Percentiles rank a stretch among this genome's conserved stretches.
Conservation (phyloP, 2,888 invertebrate species). For the Trichopria drosophilae region DNA sequence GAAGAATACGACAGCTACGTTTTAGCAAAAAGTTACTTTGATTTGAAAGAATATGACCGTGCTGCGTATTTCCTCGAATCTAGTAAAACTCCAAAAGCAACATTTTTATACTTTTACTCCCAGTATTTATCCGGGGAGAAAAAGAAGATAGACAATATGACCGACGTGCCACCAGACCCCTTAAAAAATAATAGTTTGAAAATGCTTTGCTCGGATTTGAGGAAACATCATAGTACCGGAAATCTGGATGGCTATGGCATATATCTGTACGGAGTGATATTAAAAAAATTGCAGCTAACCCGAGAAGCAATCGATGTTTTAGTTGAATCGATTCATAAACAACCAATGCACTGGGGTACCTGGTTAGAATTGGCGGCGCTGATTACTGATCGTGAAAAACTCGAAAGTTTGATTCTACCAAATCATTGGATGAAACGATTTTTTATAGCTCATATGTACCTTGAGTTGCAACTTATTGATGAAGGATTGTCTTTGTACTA, state of each 20-base stretch:
- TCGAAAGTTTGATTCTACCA: conserved; percentile 70
- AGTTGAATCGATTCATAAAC: conserved; percentile 74
- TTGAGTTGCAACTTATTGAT: conserved; percentile 87
- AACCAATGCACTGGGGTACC: conserved; percentile 91
- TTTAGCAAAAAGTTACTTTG: conserved; percentile 85
- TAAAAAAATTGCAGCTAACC: conserved; percentile 82
- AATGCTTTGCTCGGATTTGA: conserved; percentile 63
- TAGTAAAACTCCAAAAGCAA: conserved; percentile 70
- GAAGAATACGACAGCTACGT: conserved; percentile 75
- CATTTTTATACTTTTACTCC: conserved; percentile 84
- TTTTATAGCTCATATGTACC: conserved; percentile 86
- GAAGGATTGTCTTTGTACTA: conserved; percentile 85
- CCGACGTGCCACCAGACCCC: conserved; percentile 69
- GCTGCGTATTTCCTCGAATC: conserved; percentile 79
- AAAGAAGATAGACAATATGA: conserved; percentile 81
- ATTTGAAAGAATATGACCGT: conserved; percentile 87
- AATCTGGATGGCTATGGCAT: conserved; percentile 84
- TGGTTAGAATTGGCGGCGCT: conserved; percentile 91
- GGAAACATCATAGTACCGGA: conserved; percentile 63
- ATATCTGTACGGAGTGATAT: conserved; percentile 87
- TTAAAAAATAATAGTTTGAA: conserved; percentile 61
- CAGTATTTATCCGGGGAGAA: conserved; percentile 89
- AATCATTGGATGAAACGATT: conserved; percentile 94
- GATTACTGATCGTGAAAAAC: conserved; percentile 78
- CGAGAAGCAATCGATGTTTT: conserved; percentile 79